Evolutionary conservation across 2,113 vertebrate genomes (phyloP), one percentile per base, ranked within the genome.

Genomic region (Engystomops pustulosus): DNA sequence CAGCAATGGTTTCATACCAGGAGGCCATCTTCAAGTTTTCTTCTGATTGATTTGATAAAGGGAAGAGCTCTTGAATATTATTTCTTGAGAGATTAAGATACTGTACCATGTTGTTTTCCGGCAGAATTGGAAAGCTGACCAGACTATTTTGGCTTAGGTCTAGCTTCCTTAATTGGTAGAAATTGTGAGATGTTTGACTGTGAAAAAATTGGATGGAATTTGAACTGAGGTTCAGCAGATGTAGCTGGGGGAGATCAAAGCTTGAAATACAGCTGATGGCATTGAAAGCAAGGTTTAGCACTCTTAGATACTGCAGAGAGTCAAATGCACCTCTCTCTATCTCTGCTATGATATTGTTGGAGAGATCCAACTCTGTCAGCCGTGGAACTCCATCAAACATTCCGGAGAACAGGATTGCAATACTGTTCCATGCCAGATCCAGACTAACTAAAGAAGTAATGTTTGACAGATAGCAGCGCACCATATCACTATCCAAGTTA

Each of bases 61-160:
- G 86, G 76, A 88, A 79, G 75, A 94, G 87, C 25, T 88, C 86
- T 25, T 87, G 86, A 3, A 96, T 80, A 12, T 86, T 80, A 71
- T 95, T 96, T 87, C 91, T 89, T 83, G 95, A 94, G 80, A 96
- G 90, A 87, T 96, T 89, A 71, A 97, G 87, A 86, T 93, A 91
- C 47, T 71, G 89, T 82, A 95, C 81, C 32, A 11, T 15, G 51
- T 88, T 92, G 20, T 83, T 83, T 72, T 83, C 89, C 20, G 92
- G 91, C 74, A 95, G 88, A 68, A 94, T 84, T 44, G 92, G 95
- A 15, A 96, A 94, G 55, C 87, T 90, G 9, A 93, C 85, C 20
- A 95, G 91, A 20, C 90, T 93, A 88, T 95, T 96, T 80, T 92
- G 89, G 89, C 93, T 94, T 77, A 95, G 87, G 87, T 95, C 94